Evolutionary conservation across 2,113 vertebrate species (phyloP), one percentile per base, ranked within the genome.

Genomic region (Cathartes aura): DNA sequence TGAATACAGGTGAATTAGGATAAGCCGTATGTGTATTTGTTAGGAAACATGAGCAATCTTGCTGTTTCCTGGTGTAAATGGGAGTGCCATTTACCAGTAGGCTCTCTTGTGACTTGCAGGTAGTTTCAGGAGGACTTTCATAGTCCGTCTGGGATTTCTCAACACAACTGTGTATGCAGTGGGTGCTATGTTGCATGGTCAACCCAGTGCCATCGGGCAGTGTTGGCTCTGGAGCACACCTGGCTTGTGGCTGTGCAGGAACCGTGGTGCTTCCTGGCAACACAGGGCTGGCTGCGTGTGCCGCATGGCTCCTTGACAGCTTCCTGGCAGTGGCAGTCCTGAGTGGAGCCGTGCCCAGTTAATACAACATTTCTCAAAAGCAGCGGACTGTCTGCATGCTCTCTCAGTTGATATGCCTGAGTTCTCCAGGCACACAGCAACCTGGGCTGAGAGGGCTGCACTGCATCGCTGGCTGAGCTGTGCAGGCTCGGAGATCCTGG

Each of bases 261-360:
- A 1, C 64, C 0, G 0, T n/a, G 70, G 45, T 73, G 19, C 29
- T 23, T 63, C 8, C 12, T 59, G 45, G 34, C 76, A 70, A 0
- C 4, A 3, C 6, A 6, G 70, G 11, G 42, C 62, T 87, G 50
- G 30, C 36, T 73, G 40, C 40, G 60, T 34, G 9, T 74, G 40
- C 92, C 12, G 15, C 22, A 0, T 15, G 56, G 55, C 34, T 92
- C 43, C 63, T 70, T 62, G 56, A 26, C 64, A 75, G 40, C 74
- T 79, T 82, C 68, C 78, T n/a, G 30, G 79, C 48, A 50, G 56
- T 53, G 62, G 13, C 43, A 74, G 64, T 36, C 48, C 82, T 55
- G 48, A 50, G 56, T 20, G 64, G 79, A 71, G 70, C 60, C 2
- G 8, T 81, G 63, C 9, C 10, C 59, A 30, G 18, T 53, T 71